phyloP scores from a whole-genome alignment of 2,888 invertebrate species.

The Sesia apiformis region DNA sequence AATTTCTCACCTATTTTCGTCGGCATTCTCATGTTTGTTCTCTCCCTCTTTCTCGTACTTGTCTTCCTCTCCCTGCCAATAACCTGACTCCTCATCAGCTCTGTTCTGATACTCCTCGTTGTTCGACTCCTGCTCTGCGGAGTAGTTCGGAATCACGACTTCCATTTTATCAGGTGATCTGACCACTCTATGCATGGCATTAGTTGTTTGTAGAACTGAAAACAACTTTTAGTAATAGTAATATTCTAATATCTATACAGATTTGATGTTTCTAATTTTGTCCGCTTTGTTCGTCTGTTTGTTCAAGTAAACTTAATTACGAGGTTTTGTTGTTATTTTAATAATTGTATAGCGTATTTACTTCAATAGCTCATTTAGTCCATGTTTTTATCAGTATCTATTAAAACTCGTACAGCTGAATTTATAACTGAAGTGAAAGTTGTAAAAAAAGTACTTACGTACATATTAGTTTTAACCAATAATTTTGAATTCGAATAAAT shows the following conservation, averaged over 20 bases:
- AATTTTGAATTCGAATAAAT: not conserved
- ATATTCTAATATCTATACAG: not conserved
- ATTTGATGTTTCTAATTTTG: too few species aligned
- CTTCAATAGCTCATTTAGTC: too few species aligned
- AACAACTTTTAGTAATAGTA: not conserved
- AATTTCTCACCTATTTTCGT: slow-evolving; percentile 15
- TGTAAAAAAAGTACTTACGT: too few species aligned
- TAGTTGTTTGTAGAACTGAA: slow-evolving; percentile 4
- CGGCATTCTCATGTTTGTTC: slow-evolving; percentile 15
- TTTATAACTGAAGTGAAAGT: too few species aligned
- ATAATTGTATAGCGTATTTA: too few species aligned
- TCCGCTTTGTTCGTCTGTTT: too few species aligned
- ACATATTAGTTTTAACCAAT: not conserved
- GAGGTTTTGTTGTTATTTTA: too few species aligned
- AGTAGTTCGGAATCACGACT: slow-evolving; percentile 20
- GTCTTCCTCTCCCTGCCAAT: slow-evolving; percentile 24
- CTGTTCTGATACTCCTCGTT: slow-evolving; percentile 17
- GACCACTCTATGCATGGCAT: slow-evolving; percentile 10
- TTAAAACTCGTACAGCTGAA: too few species aligned
- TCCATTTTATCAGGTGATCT: slow-evolving; percentile 31
- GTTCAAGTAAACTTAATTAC: too few species aligned
- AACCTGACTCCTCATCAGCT: slow-evolving; percentile 19
- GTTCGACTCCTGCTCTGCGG: slow-evolving; percentile 12
- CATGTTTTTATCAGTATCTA: too few species aligned
- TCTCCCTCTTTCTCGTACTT: slow-evolving; percentile 13